phyloP scores from a whole-genome alignment of 2,113 vertebrate genomes.

The Ursus arctos region DNA sequence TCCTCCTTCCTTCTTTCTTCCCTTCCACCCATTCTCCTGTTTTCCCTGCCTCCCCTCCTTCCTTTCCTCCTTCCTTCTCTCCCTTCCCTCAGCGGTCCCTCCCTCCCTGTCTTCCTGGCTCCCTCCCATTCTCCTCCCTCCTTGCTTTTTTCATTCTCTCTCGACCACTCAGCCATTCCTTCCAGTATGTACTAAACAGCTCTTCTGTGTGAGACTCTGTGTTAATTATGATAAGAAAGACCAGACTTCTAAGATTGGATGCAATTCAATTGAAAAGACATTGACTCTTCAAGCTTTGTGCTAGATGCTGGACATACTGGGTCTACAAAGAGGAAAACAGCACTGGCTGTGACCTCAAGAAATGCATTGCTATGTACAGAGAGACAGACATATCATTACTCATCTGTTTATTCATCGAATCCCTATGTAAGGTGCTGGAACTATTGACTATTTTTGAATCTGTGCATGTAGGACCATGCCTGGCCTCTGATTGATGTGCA shows the following conservation, averaged over 20 bases:
- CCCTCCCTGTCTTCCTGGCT: not conserved
- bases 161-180: not conserved
- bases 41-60: not conserved
- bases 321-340: not conserved
- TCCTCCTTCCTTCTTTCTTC: not conserved
- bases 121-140: not conserved
- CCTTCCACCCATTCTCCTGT: too few species aligned
- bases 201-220: not conserved
- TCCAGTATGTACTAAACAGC: not conserved
- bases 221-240: slow-evolving; percentile 10
- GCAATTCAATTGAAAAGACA: not conserved
- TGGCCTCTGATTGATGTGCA: not conserved
- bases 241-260: not conserved
- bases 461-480: not conserved
- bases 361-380: not conserved
- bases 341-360: not conserved
- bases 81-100: accelerated
- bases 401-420: slow-evolving; percentile 24
- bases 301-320: not conserved
- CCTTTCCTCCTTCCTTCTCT: accelerated
- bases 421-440: not conserved
- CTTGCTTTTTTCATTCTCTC: not conserved
- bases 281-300: not conserved
- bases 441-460: not conserved
- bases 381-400: not conserved